phyloP scores from a whole-genome alignment of 2,888 invertebrate species.

The Eupithecia dodoneata region DNA sequence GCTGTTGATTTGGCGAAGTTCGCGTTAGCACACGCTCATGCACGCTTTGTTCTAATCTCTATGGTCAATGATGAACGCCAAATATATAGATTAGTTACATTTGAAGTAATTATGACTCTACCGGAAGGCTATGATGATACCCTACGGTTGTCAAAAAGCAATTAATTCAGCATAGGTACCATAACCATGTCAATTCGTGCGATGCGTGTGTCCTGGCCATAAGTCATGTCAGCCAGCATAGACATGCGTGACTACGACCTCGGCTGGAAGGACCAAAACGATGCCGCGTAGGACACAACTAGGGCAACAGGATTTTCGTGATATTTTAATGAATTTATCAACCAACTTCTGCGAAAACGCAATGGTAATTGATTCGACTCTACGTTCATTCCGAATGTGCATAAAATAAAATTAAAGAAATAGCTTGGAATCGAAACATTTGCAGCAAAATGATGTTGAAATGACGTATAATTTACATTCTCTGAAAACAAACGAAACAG shows the following conservation, averaged over 20 bases:
- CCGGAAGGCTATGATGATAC: not conserved
- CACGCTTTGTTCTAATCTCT: not conserved
- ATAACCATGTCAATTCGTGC: conserved; percentile 24
- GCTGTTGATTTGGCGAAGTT: not conserved
- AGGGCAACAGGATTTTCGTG: conserved; percentile 7
- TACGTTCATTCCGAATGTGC: not conserved
- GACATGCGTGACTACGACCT: conserved; percentile 8
- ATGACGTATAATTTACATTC: not conserved
- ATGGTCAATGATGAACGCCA: not conserved
- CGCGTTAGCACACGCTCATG: not conserved
- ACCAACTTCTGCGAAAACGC: not conserved
- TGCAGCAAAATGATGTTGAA: not conserved
- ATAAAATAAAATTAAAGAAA: not conserved
- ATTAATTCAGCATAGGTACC: not conserved
- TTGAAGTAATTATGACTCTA: not conserved
- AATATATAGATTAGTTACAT: not conserved
- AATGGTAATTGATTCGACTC: not conserved
- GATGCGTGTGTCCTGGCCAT: conserved; percentile 26
- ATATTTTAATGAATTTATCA: not conserved
- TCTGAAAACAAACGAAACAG: conserved; percentile 4
- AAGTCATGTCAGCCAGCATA: conserved; percentile 16
- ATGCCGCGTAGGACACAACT: conserved; percentile 3
- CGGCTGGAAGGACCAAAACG: conserved; percentile 11
- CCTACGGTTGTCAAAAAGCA: not conserved
- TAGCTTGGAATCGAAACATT: not conserved